phyloP scores from a whole-genome alignment of 2,888 invertebrate species.

The Chesias legatella region DNA sequence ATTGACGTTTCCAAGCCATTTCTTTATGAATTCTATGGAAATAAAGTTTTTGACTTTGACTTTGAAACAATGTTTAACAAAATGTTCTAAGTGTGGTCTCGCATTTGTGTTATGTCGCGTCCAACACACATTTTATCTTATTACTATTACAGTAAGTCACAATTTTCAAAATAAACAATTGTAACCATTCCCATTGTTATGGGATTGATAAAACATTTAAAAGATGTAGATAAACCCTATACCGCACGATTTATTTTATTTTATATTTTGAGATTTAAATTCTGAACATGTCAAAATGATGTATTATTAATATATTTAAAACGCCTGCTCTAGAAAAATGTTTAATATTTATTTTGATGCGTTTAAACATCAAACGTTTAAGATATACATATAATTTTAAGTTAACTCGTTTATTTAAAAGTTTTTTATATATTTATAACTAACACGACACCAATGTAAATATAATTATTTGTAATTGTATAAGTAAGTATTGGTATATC shows the following conservation, averaged over 20 bases:
- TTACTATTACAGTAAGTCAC: conserved; percentile 25
- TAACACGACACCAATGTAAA: conserved; percentile 15
- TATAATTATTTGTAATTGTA: conserved; percentile 1
- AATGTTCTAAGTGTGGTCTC: no score
- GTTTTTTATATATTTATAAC: neutral
- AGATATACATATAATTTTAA: no score
- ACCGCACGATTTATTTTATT: conserved; percentile 31
- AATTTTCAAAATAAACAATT: conserved; percentile 25
- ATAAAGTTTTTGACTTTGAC: no score
- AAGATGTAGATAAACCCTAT: conserved; percentile 33
- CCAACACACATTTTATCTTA: conserved; percentile 16
- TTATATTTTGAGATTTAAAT: no score
- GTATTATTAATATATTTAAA: no score
- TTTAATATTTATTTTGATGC: conserved; percentile 8
- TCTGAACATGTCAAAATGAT: no score
- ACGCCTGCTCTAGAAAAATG: no score
- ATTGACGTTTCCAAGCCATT: no score
- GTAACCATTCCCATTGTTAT: conserved; percentile 25
- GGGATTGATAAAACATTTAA: conserved; percentile 40
- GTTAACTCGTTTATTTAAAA: no score
- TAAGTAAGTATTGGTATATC: neutral
- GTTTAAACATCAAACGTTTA: no score
- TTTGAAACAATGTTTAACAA: no score
- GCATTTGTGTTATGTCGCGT: neutral
- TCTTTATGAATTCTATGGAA: no score